These are phyloP conservation scores for Dendrophyllia cribrosa DNA, from an alignment of 64 coral and sea anemone genomes.

Conservation along the genomic window DNA sequence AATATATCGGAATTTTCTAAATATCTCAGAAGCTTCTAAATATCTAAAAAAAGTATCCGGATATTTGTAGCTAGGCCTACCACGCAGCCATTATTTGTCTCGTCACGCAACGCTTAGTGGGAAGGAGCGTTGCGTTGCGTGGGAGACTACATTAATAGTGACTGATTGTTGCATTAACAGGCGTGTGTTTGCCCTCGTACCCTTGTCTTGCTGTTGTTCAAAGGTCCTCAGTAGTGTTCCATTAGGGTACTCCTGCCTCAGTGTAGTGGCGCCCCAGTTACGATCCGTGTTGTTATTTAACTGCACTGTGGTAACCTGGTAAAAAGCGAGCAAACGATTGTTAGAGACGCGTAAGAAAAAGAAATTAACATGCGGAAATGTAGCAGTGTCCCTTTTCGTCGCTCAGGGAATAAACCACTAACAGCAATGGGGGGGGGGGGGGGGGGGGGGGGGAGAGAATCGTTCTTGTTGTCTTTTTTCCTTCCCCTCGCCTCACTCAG, in stretches of 20 bases:
- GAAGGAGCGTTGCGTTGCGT: too few relatives aligned
- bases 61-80: too few relatives aligned
- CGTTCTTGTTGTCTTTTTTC: too few relatives aligned
- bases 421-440: too few relatives aligned
- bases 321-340: not conserved
- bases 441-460: too few relatives aligned
- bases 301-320: conserved; percentile 95
- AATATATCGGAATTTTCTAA: too few relatives aligned
- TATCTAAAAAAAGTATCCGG: too few relatives aligned
- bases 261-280: conserved; percentile 36
- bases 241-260: conserved; percentile 38
- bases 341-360: not conserved
- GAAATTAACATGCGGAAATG: not conserved
- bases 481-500: too few relatives aligned
- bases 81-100: too few relatives aligned
- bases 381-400: not conserved
- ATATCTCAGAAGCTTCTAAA: too few relatives aligned
- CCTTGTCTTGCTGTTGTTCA: conserved; percentile 47
- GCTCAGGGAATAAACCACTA: too few relatives aligned
- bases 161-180: not conserved
- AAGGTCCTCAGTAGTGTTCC: conserved; percentile 13
- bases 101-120: too few relatives aligned
- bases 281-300: conserved; percentile 62
- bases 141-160: not conserved
- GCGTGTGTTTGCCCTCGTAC: not conserved